Percentiles rank a stretch among this genome's conserved stretches.
Evolutionary conservation across 1,140 invertebrate species (phyloP).

Genomic region (Halesus radiatus): DNA sequence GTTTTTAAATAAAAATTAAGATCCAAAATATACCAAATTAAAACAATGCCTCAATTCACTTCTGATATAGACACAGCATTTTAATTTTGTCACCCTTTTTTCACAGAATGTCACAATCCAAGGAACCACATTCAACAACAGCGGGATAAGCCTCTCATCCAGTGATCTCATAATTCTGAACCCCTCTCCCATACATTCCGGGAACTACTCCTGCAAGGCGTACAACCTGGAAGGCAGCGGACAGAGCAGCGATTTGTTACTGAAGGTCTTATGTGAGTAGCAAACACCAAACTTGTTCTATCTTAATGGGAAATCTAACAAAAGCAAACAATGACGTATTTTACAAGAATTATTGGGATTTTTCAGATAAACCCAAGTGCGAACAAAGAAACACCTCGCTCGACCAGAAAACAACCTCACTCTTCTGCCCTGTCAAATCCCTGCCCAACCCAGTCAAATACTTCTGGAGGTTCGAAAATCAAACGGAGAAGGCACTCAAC

Average conservation of each 20-base stretch:
- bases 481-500: conserved; percentile 28
- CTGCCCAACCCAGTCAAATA: conserved; percentile 46
- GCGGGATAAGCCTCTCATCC: conserved; percentile 50
- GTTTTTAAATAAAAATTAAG: too few relatives aligned
- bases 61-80: too few relatives aligned
- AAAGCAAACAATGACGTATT: too few relatives aligned
- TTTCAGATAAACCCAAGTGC: conserved; percentile 54
- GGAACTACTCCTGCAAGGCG: conserved; percentile 52
- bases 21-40: too few relatives aligned
- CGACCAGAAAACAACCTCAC: conserved; percentile 24
- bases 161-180: conserved; percentile 54
- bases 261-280: conserved; percentile 50
- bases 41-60: too few relatives aligned
- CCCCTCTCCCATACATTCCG: conserved; percentile 40
- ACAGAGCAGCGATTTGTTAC: conserved; percentile 40
- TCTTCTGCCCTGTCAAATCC: conserved; percentile 45
- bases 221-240: conserved; percentile 55
- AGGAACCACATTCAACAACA: conserved; percentile 52
- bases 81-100: not conserved
- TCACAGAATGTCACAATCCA: conserved; percentile 53
- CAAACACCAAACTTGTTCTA: too few relatives aligned
- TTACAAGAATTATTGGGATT: not conserved
- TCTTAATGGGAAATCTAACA: too few relatives aligned
- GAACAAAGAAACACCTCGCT: conserved; percentile 13
- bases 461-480: conserved; percentile 50